A percentile compares a stretch with the other conserved stretches of the same genome.
Evolutionary conservation across 2,797 vertebrate genomes (phyloP).

Genomic region (Parauchenoglanis ngamensis): DNA sequence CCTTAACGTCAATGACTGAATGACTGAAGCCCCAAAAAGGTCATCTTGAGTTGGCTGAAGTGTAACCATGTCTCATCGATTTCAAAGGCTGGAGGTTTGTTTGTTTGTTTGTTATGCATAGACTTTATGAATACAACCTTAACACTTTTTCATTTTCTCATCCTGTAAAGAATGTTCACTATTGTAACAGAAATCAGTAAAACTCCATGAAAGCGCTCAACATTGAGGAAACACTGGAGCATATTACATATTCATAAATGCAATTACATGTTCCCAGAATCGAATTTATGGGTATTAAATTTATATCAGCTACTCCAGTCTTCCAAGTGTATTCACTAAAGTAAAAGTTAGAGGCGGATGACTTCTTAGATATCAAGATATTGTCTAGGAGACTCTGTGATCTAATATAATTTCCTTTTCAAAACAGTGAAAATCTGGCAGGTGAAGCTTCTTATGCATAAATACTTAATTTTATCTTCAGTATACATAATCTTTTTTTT

Average conservation of each 20-base stretch:
- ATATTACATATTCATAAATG: background rate
- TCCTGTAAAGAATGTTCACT: background rate
- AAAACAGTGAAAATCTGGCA: no score
- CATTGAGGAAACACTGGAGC: background rate
- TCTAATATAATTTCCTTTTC: background rate
- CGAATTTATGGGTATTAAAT: background rate
- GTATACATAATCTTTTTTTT: background rate
- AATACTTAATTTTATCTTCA: background rate
- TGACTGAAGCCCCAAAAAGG: background rate
- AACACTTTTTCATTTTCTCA: background rate
- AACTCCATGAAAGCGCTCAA: background rate
- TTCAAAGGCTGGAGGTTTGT: background rate
- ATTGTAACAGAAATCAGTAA: background rate
- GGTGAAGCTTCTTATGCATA: background rate
- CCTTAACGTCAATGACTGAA: background rate
- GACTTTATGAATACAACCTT: background rate
- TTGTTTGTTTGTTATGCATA: no score
- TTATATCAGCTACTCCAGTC: background rate
- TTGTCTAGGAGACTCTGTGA: no score
- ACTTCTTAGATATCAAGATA: background rate
- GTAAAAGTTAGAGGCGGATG: background rate
- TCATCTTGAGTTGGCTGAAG: background rate
- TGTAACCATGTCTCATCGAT: background rate
- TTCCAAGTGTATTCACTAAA: background rate
- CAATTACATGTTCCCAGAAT: background rate